Evolutionary conservation across 2,888 invertebrate species (phyloP).

Genomic region (Schizaphis graminum): DNA sequence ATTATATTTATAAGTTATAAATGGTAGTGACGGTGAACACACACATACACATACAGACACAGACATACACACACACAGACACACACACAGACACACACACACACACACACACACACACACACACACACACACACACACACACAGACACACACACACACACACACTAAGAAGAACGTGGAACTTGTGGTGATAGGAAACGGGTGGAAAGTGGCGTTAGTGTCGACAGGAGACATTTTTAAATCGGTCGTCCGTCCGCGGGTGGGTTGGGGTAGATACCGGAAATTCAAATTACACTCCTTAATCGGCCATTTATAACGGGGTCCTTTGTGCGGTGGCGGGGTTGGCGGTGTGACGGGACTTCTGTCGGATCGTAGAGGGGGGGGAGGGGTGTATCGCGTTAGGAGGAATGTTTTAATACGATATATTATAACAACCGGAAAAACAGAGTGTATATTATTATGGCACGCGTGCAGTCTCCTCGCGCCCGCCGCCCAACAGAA

Average conservation of each 20-base stretch:
- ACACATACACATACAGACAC: no score
- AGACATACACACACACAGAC: not conserved
- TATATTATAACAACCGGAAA: conserved; percentile 10
- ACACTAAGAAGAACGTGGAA: no score
- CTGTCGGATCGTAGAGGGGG: not conserved
- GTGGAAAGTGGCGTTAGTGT: not conserved
- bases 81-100: not conserved
- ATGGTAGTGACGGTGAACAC: no score
- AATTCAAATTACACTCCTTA: conserved; percentile 59
- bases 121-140: no score
- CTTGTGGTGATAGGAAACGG: not conserved
- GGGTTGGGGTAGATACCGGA: not conserved
- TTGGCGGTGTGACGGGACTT: not conserved
- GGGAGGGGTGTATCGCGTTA: not conserved
- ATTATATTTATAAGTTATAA: not conserved
- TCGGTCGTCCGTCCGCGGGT: not conserved
- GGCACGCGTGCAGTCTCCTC: not conserved
- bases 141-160: not conserved
- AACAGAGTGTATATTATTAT: not conserved
- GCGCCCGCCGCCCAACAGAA: not conserved
- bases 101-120: not conserved
- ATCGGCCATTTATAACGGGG: conserved; percentile 51
- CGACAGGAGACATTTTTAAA: not conserved
- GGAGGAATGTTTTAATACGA: not conserved
- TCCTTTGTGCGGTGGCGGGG: not conserved